Evolutionary conservation across 2,113 vertebrate species (phyloP), one percentile per base, ranked within the genome.

Genomic region (Antigone vipio): DNA sequence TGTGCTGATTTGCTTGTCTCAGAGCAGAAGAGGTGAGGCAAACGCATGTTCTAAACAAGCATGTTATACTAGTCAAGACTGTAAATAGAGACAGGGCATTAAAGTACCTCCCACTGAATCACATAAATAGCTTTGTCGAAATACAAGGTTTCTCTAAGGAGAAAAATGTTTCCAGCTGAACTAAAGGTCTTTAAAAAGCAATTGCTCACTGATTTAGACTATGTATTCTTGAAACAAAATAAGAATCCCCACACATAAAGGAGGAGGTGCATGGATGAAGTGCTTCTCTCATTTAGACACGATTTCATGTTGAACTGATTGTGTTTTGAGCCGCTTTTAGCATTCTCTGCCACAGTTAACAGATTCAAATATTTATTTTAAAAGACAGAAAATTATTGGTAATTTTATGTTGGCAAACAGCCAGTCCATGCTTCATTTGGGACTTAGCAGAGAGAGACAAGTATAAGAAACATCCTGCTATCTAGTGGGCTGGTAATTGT

Each of bases 361-460:
- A 69, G 40, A 53, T 95, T 97, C 73, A 95, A 96, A 93, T 93
- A 93, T 94, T 93, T 92, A 74, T 92, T 97, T 93, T 93, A 93
- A 95, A 96, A 90, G 79, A 47, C 74, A 95, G 49, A 92, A 96
- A 95, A 92, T 83, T n/a, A 93, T 91, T 95, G 64, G 71, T 95
- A 97, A 95, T 95, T 95, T 95, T 89, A 63, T 95, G 59, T 80
- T 96, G 85, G 80, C 83, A 89, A 63, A 82, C 62, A 95, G 88
- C 56, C 74, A 96, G 71, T 35, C 56, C 71, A 64, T 95, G 64
- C 69, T 91, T 95, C 81, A 72, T 92, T 80, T 92, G 84, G 42
- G 72, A 96, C 84, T 44, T 83, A 69, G 92, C 55, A 95, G 93
- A 97, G 64, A 76, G 59, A 96, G 60, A 92, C 62, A 81, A 92